Base-by-base conservation (phyloP, 2,888 invertebrate genomes). In the Parascotia fuliginaria region DNA sequence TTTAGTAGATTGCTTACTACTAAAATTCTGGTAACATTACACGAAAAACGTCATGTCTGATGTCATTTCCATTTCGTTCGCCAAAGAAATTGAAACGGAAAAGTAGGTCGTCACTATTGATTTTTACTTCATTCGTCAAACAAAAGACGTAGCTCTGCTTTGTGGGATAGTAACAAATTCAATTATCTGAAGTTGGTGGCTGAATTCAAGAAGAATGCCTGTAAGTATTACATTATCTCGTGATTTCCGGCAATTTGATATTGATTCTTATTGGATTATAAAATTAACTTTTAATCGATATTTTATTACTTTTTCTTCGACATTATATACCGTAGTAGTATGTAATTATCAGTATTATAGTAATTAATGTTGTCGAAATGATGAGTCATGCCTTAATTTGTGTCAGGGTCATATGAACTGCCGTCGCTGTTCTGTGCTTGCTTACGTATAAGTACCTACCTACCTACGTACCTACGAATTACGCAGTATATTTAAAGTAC, bases 31-130 rank as follows among this genome's bases (percentile, higher is more conserved):
- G 76, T 70, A 81, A 77, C 74, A 69, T 60, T 66, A 15, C 5
- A 24, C 41, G 39, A 41, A 57, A 68, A 75, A 79, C 66, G 77
- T 80, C 79, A 79, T 70, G 77, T 77, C 79, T 80, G 79, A 79
- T 70, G 77, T 77, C 79, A 79, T 75, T 76, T 75, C 75, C 62
- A 74, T 78, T 81, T 75, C 78, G 80, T 75, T 77, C 56, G 51
- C 37, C 48, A 55, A 71, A 70, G 77, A 77, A 76, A 75, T 75
- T 69, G 75, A 75, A 75, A 73, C 73, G 74, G 75, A 71, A 83
- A 87, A 87, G 79, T 88, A 87, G 89, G 88, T 89, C 85, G 84
- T 69, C 77, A 65, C 71, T 85, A 89, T 88, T 85, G 89, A 89
- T 89, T 90, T 89, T 89, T 83, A 69, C 67, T 79, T 73, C 78